A percentile compares a stretch with the other conserved stretches of the same genome.
Conservation (phyloP, 2,113 vertebrate species). For the Carassius gibelio region DNA sequence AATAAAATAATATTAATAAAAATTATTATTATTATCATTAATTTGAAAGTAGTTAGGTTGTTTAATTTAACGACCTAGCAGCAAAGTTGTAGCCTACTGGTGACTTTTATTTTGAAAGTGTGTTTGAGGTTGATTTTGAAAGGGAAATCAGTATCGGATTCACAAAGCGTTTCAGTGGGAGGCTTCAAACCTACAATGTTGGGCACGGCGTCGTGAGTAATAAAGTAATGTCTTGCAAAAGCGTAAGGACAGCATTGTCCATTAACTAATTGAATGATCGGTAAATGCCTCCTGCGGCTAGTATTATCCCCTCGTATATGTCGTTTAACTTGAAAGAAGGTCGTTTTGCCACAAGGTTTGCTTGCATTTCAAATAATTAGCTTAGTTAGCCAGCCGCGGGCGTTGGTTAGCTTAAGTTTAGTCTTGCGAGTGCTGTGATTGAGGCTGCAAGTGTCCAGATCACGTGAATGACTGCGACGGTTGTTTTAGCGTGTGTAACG, state of each 20-base stretch:
- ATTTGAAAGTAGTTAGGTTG: not conserved
- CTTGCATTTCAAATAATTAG: constrained; percentile 30
- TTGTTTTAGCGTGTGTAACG: not conserved
- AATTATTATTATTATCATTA: too few relatives aligned
- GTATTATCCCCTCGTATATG: not conserved
- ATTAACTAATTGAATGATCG: constrained; percentile 32
- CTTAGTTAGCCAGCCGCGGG: constrained; percentile 21
- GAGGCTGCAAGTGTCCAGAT: not conserved
- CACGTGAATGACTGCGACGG: not conserved
- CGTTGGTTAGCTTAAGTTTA: not conserved
- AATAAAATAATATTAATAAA: too few relatives aligned
- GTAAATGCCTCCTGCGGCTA: not conserved
- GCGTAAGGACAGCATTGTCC: constrained; percentile 16
- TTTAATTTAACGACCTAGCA: not conserved
- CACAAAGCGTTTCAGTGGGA: constrained; percentile 27
- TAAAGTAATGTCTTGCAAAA: constrained; percentile 25
- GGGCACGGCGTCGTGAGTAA: constrained; percentile 32
- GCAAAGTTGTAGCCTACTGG: too few relatives aligned
- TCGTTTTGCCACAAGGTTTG: constrained; percentile 2
- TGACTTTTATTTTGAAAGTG: constrained; percentile 40
- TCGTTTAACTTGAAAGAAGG: not conserved
- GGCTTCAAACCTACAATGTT: constrained; percentile 27
- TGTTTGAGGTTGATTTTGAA: constrained; percentile 8
- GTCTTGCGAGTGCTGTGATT: not conserved
- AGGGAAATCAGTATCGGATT: constrained; percentile 36